Conservation (phyloP, 1,140 invertebrate genomes). For the Maniola jurtina region DNA sequence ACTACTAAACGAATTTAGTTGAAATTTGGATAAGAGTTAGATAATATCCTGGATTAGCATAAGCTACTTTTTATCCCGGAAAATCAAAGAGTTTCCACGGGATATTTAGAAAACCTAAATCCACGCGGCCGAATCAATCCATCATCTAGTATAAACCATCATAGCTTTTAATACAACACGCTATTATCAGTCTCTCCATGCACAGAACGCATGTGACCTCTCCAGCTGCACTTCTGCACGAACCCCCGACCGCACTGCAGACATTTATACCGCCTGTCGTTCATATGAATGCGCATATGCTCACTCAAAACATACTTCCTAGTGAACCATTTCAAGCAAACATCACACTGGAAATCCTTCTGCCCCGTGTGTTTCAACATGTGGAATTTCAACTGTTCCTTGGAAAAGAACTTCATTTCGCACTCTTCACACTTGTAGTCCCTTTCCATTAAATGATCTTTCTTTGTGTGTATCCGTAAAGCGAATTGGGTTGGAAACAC, state of each 20-base stretch:
- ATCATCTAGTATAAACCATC: too few relatives aligned
- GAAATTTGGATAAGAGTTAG: too few relatives aligned
- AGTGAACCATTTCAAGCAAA: constrained; percentile 81
- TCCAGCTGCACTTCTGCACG: constrained; percentile 44
- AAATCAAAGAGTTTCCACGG: too few relatives aligned
- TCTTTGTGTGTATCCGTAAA: not conserved
- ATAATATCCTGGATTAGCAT: too few relatives aligned
- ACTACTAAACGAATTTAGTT: too few relatives aligned
- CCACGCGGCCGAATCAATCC: too few relatives aligned
- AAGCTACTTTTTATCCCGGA: too few relatives aligned
- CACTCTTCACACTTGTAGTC: constrained; percentile 35
- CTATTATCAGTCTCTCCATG: constrained; percentile 26
- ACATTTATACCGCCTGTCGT: constrained; percentile 49
- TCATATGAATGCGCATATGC: constrained; percentile 77
- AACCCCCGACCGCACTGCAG: constrained; percentile 45
- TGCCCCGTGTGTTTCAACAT: constrained; percentile 65
- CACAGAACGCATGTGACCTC: constrained; percentile 36
- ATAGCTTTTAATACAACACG: constrained; percentile 2
- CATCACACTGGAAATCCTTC: constrained; percentile 61
- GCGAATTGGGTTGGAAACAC: not conserved
- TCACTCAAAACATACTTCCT: constrained; percentile 72
- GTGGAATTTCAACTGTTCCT: constrained; percentile 65
- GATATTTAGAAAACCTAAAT: too few relatives aligned
- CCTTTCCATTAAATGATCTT: not conserved
- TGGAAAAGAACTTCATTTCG: constrained; percentile 56